A percentile compares a stretch with the other conserved stretches of the same genome.
These are phyloP conservation scores for Bombus balteatus DNA, from an alignment of 1,140 invertebrate genomes.

Conservation along the genomic window DNA sequence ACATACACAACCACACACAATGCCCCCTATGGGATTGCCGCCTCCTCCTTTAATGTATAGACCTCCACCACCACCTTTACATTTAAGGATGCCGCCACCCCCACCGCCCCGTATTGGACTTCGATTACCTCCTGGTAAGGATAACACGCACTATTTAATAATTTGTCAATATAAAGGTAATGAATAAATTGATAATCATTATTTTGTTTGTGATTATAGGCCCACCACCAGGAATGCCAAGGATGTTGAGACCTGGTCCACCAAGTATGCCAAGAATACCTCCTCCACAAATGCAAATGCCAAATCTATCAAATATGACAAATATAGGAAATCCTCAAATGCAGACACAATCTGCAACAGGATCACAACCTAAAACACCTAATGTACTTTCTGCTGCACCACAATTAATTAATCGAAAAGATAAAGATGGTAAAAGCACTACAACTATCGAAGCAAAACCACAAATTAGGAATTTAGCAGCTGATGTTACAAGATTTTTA, in stretches of 20 bases:
- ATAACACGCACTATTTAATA: neutral
- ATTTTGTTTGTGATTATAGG: slow-evolving; percentile 63
- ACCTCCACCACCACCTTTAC: slow-evolving; percentile 81
- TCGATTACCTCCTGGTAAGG: slow-evolving; percentile 80
- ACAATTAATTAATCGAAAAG: slow-evolving; percentile 89
- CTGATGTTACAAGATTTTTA: slow-evolving; percentile 97
- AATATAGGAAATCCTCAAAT: slow-evolving; percentile 74
- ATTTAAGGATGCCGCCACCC: slow-evolving; percentile 84
- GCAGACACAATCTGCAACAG: slow-evolving; percentile 71
- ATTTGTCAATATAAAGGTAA: slow-evolving; percentile 6
- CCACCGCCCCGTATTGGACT: slow-evolving; percentile 82
- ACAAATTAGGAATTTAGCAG: slow-evolving; percentile 96
- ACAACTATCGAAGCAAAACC: slow-evolving; percentile 97
- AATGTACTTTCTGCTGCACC: slow-evolving; percentile 92
- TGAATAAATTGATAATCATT: neutral
- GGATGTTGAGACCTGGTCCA: slow-evolving; percentile 84
- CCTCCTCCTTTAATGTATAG: slow-evolving; percentile 80
- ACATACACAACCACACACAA: slow-evolving; percentile 75
- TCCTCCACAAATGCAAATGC: slow-evolving; percentile 82
- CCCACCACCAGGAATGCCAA: slow-evolving; percentile 83
- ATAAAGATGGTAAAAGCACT: slow-evolving; percentile 85
- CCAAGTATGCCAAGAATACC: slow-evolving; percentile 83
- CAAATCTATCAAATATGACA: slow-evolving; percentile 68
- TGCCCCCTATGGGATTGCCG: slow-evolving; percentile 83
- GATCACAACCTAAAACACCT: slow-evolving; percentile 83